Base-by-base conservation (phyloP, 2,797 vertebrate species). In the Lindbergichthys nudifrons region DNA sequence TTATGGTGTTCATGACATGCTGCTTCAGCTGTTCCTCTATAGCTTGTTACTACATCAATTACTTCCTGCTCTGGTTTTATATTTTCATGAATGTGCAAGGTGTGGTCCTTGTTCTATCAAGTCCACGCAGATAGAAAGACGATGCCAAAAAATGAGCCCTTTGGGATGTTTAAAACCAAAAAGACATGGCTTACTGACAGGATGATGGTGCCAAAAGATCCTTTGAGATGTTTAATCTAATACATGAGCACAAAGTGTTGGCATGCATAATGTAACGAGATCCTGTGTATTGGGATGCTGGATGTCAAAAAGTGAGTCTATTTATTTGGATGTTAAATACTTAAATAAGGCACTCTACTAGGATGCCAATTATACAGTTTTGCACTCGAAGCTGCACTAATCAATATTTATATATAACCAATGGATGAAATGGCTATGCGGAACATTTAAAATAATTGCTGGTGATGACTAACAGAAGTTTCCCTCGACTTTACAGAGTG, bases 11-110 rank as follows among this genome's bases (percentile, higher is more conserved):
- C 75, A 61, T 65, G 63, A 65, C 77, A 54, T 75, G 61, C 76
- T 75, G 80, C 56, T 79, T 75, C 68, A 68, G 68, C 73, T 53
- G n/a, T 73, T 83, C 32, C 65, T 62, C 36, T 60, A 14, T 36
- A 16, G 14, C 43, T 46, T 59, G 3, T 61, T 73, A 46, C 63
- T 66, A 42, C 45, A 63, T 56, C n/a, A 57, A 26, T 63, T 43
- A 41, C 26, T 42, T 64, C 46, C 8, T 53, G 61, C 57, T 67
- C 68, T 61, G 15, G 32, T n/a, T 52, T 56, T 59, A 70, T 26
- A 36, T 52, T 62, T 41, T 57, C 43, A 59, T 65, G 58, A 39
- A 12, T 15, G 46, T 61, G 18, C 36, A 70, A 42, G 36, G 30
- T 59, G 48, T 51, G 43, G 50, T 42, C 19, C 48, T 72, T 75